Evolutionary conservation across 2,888 invertebrate genomes (phyloP), one percentile per base, ranked within the genome.

Genomic region (Trachelus tabidus): DNA sequence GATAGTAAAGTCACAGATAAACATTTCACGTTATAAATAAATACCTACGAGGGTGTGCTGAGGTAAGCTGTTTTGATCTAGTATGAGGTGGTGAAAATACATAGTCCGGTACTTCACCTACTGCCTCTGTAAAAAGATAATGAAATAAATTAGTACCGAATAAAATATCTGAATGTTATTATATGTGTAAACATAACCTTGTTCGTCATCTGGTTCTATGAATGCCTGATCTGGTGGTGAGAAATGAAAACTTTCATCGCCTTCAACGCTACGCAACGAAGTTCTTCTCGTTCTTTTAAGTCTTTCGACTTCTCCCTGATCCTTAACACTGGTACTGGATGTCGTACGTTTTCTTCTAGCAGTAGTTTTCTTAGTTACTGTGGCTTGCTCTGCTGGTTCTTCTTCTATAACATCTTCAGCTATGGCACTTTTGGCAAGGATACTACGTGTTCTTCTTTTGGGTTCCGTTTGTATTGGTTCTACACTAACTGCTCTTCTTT

Each of bases 51-150:
- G 82, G 85, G 79, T 83, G 84, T 40, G 82, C 81, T 33, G 83
- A 30, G 69, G 77, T 68, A 30, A 68, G 75, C 30, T 77, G 80
- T 73, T 81, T 85, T 11, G 88, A 87, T 80, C 86, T 86, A 56
- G 84, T 86, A 34, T 87, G 84, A 4, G 90, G 89, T 11, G 89
- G 85, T 76, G 90, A 90, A 81, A 90, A 90, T 33, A 88, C 83
- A 68, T 83, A 89, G 34, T 84, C 82, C 34, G 88, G 86, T 68
- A 86, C 85, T 77, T 85, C 79, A 75, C 82, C 83, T 23, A 83
- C 83, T 23, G 83, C 79, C 33, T 77, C 90, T 90, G 81, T 9
- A 84, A 82, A 68, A 69, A 74, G 2, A 3, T 31, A 15, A 71
- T 33, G 68, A 34, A 74, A 34, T 34, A 6, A 31, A 40, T 69